Evolutionary conservation across 2,113 vertebrate species (phyloP), one percentile per base, ranked within the genome.

Genomic region (Eurypyga helias): DNA sequence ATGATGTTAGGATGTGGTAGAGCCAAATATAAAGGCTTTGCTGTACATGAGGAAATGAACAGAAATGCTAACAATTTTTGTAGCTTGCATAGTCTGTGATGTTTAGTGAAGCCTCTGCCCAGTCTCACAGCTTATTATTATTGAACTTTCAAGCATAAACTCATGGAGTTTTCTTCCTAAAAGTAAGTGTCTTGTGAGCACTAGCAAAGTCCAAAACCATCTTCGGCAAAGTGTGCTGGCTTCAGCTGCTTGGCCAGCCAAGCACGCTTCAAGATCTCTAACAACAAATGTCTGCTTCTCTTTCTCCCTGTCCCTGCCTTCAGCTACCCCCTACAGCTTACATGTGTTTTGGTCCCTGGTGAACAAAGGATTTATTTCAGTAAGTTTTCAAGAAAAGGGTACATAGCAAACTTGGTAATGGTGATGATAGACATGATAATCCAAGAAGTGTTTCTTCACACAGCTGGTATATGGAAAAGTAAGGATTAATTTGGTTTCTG

Each of bases 1-100:
- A 91, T 34, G 33, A 23, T 80, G 55, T 87, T 91, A 89, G 76
- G 66, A 96, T 91, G 93, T 78, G 83, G 89, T 55, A 75, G 89
- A 94, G 84, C 1, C 3, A 75, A 96, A 51, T 77, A 69, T 31
- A 64, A 91, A 95, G 48, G 33, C 61, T 85, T 75, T 87, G 34
- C 52, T 86, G 38, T 69, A 34, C 48, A 62, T 73, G 83, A 95
- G 77, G 87, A 92, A 92, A 90, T 23, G 20, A 91, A 89, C 13
- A 85, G 72, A 89, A 96, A 89, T 57, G 24, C 14, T 88, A 51
- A 75, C 2, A 3, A 62, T 80, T 89, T 89, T 77, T 70, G 51
- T 70, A 64, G 43, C 62, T 84, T 76, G 46, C 29, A 5, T 36
- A 76, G 28, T 60, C 67, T 28, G 41, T 38, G 70, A 18, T 61